Evolutionary conservation across 1,140 invertebrate genomes (phyloP).

Genomic region (Caerostris darwini): DNA sequence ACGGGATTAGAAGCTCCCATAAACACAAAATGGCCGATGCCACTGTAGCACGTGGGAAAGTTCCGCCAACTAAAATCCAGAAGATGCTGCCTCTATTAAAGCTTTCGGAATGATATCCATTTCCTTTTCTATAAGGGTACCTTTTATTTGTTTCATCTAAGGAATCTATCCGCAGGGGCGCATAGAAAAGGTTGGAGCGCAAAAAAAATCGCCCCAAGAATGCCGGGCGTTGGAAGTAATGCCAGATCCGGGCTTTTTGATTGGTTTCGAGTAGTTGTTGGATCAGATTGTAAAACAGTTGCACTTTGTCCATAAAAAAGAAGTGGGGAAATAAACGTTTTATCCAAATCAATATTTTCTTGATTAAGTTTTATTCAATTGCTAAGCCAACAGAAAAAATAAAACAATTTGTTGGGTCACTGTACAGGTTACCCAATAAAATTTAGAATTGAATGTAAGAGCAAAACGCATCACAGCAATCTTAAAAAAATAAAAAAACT

Average conservation of each 20-base stretch:
- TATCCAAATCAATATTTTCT: neutral
- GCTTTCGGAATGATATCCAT: constrained; percentile 51
- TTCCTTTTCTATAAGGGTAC: constrained; percentile 34
- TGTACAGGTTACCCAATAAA: too few relatives aligned
- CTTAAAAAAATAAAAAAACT: too few relatives aligned
- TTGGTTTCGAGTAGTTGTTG: neutral
- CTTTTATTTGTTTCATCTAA: constrained; percentile 16
- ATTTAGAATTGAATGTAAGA: too few relatives aligned
- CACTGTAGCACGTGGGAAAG: neutral
- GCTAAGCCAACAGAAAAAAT: too few relatives aligned
- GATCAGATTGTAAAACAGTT: constrained; percentile 41
- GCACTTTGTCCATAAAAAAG: neutral
- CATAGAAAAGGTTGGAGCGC: neutral
- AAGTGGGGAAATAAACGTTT: neutral
- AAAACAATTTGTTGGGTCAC: too few relatives aligned
- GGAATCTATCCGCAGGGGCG: constrained; percentile 20
- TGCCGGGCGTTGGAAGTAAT: neutral
- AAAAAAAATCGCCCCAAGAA: neutral
- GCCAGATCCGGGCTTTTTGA: neutral
- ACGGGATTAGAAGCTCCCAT: constrained; percentile 52
- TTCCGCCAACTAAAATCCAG: neutral
- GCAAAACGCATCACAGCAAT: too few relatives aligned
- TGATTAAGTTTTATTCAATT: too few relatives aligned
- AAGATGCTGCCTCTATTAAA: constrained; percentile 34
- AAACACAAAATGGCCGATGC: constrained; percentile 43